Conservation (phyloP, 92 coral and sea anemone species). For the Palythoa caribaeorum region DNA sequence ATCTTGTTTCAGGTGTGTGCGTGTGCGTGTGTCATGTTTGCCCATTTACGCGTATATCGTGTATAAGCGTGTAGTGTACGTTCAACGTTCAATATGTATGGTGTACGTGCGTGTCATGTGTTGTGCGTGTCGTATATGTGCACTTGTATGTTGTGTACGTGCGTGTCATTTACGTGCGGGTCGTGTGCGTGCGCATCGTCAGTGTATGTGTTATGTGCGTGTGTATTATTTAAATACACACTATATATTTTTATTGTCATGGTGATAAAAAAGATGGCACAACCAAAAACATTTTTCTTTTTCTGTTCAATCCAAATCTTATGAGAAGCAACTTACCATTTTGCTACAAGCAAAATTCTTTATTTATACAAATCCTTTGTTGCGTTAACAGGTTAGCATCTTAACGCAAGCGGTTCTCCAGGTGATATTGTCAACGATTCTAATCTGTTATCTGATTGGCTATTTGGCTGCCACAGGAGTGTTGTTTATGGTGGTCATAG, state of each 20-base stretch:
- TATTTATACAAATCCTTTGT: background rate
- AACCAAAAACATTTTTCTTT: no score
- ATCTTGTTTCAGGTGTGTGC: slow-evolving; percentile 39
- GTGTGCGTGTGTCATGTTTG: background rate
- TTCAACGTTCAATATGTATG: background rate
- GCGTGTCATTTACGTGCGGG: background rate
- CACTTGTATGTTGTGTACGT: background rate
- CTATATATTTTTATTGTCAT: background rate
- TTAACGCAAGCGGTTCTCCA: slow-evolving; percentile 65
- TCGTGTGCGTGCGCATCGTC: background rate
- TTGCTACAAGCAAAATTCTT: background rate
- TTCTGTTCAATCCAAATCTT: background rate
- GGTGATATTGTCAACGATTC: slow-evolving; percentile 56
- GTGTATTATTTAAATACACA: background rate
- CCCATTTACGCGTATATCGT: background rate
- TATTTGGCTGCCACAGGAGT: slow-evolving; percentile 71
- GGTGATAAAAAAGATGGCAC: background rate
- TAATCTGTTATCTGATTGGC: slow-evolving; percentile 75
- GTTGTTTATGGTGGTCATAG: slow-evolving; percentile 58
- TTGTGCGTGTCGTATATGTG: background rate
- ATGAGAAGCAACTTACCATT: background rate
- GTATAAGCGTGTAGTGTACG: background rate
- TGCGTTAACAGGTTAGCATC: slow-evolving; percentile 6
- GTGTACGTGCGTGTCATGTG: background rate
- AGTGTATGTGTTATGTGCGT: background rate